These are phyloP conservation scores for Nephrotoma flavescens DNA, from an alignment of 2,888 invertebrate genomes.

Conservation along the genomic window DNA sequence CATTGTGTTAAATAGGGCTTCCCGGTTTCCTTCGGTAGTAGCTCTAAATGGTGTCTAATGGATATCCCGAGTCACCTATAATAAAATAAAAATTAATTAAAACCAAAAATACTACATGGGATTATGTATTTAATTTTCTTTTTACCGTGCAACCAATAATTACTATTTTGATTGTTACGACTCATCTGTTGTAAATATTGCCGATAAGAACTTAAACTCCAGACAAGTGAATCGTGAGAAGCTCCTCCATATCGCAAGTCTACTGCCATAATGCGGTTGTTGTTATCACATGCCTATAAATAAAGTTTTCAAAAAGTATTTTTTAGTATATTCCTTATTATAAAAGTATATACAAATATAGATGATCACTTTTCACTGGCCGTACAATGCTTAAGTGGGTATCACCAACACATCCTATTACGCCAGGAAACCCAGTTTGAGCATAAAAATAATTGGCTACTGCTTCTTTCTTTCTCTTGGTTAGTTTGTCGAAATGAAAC, in stretches of 20 bases:
- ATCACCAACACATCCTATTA: no score
- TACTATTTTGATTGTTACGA: no score
- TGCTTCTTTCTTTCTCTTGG: not conserved
- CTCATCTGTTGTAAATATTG: not conserved
- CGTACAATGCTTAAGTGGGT: not conserved
- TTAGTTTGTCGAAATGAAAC: no score
- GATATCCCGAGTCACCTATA: no score
- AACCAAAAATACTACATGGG: conserved; percentile 8
- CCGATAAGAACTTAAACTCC: not conserved
- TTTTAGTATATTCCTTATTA: no score
- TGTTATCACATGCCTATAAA: not conserved
- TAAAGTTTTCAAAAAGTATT: not conserved
- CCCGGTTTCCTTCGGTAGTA: no score
- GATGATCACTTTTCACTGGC: not conserved
- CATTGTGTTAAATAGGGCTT: no score
- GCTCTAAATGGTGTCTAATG: no score
- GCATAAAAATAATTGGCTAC: no score
- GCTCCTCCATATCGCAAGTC: not conserved
- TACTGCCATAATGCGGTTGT: not conserved
- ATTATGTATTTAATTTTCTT: not conserved
- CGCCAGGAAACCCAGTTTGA: no score
- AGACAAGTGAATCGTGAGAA: not conserved
- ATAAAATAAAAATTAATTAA: not conserved
- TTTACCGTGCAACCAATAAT: not conserved
- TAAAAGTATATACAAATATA: no score